These are phyloP conservation scores for Conops quadrifasciatus DNA, from an alignment of 2,888 invertebrate species.

Conservation along the genomic window DNA sequence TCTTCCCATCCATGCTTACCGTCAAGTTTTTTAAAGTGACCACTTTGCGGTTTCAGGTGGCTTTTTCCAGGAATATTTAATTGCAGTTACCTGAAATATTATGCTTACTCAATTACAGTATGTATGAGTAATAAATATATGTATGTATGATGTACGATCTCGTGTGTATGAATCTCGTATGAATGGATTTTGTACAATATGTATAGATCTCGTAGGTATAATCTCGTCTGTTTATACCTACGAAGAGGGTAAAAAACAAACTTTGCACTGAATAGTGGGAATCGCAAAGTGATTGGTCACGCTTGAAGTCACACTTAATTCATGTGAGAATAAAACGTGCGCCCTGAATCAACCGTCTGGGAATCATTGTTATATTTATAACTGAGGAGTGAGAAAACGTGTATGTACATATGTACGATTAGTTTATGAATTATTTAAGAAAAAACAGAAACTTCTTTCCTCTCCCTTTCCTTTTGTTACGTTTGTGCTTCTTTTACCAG, in stretches of 20 bases:
- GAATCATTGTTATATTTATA: background rate
- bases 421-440: no score
- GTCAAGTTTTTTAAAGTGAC: background rate
- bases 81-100: slow-evolving; percentile 47
- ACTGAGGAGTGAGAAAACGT: no score
- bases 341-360: background rate
- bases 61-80: slow-evolving; percentile 61
- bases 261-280: slow-evolving; percentile 40
- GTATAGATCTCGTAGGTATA: no score
- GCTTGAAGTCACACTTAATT: slow-evolving; percentile 61
- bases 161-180: no score
- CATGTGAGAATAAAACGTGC: slow-evolving; percentile 53
- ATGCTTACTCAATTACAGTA: no score
- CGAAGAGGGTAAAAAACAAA: background rate
- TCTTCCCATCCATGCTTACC: no score
- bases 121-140: no score
- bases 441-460: no score
- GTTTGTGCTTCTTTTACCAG: no score
- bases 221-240: background rate
- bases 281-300: slow-evolving; percentile 60
- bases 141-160: background rate
- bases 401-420: background rate
- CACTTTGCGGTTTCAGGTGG: slow-evolving; percentile 25
- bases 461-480: no score
- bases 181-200: no score